Evolutionary conservation across 2,888 invertebrate genomes (phyloP).

Genomic region (Rotaria macrura): DNA sequence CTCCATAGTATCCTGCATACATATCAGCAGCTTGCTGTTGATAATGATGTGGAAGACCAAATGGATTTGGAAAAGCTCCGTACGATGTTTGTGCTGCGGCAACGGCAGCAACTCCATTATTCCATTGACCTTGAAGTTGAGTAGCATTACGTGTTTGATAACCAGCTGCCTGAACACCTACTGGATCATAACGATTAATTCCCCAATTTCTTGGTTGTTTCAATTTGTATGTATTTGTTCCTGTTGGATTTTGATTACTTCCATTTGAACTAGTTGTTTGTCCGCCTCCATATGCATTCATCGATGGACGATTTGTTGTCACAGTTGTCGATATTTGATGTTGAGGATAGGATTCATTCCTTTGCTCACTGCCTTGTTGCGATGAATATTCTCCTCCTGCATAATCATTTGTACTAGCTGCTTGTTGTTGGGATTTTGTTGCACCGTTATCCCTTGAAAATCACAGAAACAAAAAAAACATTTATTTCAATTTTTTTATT

Average conservation of each 20-base stretch:
- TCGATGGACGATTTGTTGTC: background rate
- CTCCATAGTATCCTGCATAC: background rate
- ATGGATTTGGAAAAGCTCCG: background rate
- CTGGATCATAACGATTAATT: background rate
- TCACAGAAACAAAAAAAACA: background rate
- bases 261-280: background rate
- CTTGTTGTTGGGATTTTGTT: background rate
- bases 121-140: slow-evolving; percentile 12
- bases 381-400: background rate
- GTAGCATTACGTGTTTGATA: background rate
- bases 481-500: background rate
- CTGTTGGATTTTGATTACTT: background rate
- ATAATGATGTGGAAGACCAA: background rate
- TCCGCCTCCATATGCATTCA: background rate
- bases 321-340: slow-evolving; percentile 10
- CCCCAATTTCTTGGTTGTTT: background rate
- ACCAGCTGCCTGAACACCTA: background rate
- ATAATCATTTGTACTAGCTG: background rate
- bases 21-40: background rate
- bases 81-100: background rate
- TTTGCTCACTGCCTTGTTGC: background rate
- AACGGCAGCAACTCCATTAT: background rate
- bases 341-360: background rate
- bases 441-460: background rate
- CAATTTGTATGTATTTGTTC: background rate